These are phyloP conservation scores for Toxotes jaculatrix DNA, from an alignment of 2,113 vertebrate species.

Conservation along the genomic window DNA sequence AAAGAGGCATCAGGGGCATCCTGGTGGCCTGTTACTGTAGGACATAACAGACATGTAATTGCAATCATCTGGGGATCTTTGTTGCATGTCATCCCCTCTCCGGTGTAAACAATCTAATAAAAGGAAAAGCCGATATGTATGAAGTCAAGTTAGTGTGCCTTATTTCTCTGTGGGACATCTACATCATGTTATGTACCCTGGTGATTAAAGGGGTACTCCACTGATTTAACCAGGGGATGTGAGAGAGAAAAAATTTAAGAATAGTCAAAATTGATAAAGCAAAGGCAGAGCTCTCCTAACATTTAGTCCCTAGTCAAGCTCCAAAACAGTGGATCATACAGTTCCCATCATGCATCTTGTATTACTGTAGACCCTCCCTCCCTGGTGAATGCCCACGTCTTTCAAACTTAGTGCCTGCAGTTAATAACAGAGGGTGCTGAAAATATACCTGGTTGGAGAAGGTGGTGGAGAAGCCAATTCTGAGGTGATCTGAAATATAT, in stretches of 20 bases:
- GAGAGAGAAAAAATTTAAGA: neutral
- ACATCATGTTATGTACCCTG: neutral
- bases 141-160: neutral
- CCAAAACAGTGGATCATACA: neutral
- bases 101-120: neutral
- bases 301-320: neutral
- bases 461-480: slow-evolving; percentile 76
- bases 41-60: neutral
- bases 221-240: too few relatives aligned
- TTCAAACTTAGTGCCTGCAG: neutral
- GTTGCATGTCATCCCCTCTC: too few relatives aligned
- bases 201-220: neutral
- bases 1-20: neutral
- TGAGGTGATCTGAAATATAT: slow-evolving; percentile 72
- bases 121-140: neutral
- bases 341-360: neutral
- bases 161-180: neutral
- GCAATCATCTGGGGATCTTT: neutral
- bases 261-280: too few relatives aligned
- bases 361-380: neutral
- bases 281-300: neutral
- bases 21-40: neutral
- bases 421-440: too few relatives aligned
- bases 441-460: slow-evolving; percentile 82
- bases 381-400: neutral